Conservation (phyloP, 2,113 vertebrate species). For the Odontophorus gujanensis region DNA sequence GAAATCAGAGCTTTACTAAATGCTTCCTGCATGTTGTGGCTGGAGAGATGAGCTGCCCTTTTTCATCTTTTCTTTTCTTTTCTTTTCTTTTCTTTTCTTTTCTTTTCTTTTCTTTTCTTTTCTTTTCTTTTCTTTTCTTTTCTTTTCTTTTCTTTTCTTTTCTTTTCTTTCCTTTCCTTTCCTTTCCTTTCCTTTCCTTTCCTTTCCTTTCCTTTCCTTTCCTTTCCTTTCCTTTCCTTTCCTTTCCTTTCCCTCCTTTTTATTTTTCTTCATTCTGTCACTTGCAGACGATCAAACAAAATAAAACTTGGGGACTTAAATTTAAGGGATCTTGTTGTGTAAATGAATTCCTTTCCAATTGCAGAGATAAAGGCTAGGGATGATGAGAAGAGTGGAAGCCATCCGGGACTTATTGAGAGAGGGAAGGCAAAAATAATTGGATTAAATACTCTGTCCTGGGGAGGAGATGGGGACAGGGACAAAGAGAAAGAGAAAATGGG, state of each 20-base stretch:
- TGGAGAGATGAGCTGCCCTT: not conserved
- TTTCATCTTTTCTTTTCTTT: not conserved
- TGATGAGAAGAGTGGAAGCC: not conserved
- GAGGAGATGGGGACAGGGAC: not conserved
- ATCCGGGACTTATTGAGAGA: rapidly evolving
- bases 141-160: not conserved
- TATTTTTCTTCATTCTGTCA: not conserved
- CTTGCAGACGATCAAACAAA: not conserved
- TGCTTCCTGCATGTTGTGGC: not conserved
- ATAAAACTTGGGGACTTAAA: not conserved
- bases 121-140: not conserved
- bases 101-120: not conserved
- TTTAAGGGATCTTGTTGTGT: not conserved
- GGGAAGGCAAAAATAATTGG: not conserved
- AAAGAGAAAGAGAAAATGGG: not conserved
- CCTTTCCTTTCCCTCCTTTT: not conserved
- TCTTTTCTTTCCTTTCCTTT: not conserved
- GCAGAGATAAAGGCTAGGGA: not conserved
- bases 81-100: not conserved
- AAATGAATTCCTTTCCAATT: not conserved
- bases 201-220: not conserved
- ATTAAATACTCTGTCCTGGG: not conserved
- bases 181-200: too few relatives aligned
- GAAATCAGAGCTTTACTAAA: conserved; percentile 20
- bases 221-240: not conserved